Evolutionary conservation across 2,888 invertebrate genomes (phyloP), one percentile per base, ranked within the genome.

Genomic region (Adelognathus sp.): DNA sequence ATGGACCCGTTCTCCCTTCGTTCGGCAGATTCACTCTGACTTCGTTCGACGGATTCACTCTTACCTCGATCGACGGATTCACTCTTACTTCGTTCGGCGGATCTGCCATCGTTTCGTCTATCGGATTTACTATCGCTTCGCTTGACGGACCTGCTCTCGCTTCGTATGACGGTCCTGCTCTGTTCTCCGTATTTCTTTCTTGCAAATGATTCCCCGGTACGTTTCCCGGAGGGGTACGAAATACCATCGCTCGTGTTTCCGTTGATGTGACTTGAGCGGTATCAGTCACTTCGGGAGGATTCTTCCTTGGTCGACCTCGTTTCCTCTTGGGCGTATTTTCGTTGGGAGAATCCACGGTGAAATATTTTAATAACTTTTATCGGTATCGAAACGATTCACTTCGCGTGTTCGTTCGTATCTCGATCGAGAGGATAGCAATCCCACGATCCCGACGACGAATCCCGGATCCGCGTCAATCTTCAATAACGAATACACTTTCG

Each of bases 391-490:
- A 46, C 46, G 46, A 46, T 21, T 46, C 21, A 21, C 46, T 11
- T 2, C 46, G 21, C 21, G 46, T 21, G 9, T 21, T 46, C 21
- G 46, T 46, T 21, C 21, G 21, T 11, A 31, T 9, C 33, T 9
- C 67, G 39, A 67, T 31, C 54, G 31, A 46, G 9, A 46, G 11
- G 11, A 46, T 11, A 18, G 18, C 2, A 21, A 21, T 11, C 21
- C 21, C 18, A 21, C 54, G 36, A 67, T 31, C 39, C n/a, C 31
- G 36, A 33, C 18, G 21, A 66, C 36, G 33, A 66, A 66, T 66
- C 52, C 52, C 66, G 18, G 52, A 66, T 52, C 52, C 33, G 52
- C 31, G 31, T 50, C 50, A 64, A 46, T 46, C 21, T 21, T 16
- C 11, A 9, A 9, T 21, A 46, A 46, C 33, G 31, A 16, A 52